These are phyloP conservation scores for Sialis fuliginosa DNA, from an alignment of 2,888 invertebrate genomes.

Conservation along the genomic window DNA sequence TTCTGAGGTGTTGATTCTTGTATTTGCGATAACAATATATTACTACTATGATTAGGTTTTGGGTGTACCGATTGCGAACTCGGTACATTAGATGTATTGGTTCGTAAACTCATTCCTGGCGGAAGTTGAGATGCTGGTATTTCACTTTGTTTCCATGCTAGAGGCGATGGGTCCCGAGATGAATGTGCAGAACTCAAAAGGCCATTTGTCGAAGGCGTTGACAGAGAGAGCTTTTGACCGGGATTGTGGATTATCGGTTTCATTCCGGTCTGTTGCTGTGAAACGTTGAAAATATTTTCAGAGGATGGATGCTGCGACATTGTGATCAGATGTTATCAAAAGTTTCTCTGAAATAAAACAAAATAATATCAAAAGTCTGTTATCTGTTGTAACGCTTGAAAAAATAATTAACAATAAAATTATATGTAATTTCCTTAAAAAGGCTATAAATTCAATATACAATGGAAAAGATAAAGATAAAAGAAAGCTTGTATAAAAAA, in stretches of 20 bases:
- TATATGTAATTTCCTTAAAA: too few species aligned
- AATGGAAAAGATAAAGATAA: too few species aligned
- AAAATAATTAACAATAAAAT: too few species aligned
- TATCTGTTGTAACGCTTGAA: too few species aligned
- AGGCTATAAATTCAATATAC: too few species aligned
- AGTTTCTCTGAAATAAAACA: neutral
- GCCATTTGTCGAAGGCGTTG: neutral
- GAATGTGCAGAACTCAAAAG: slow-evolving; percentile 18
- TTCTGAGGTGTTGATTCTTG: neutral
- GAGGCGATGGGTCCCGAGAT: slow-evolving; percentile 23
- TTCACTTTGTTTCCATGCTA: slow-evolving; percentile 14
- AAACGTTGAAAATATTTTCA: too few species aligned
- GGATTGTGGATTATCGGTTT: too few species aligned
- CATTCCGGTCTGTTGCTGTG: too few species aligned
- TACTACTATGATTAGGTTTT: slow-evolving; percentile 1
- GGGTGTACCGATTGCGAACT: slow-evolving; percentile 9
- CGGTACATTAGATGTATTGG: slow-evolving; percentile 8
- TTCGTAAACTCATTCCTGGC: slow-evolving; percentile 11
- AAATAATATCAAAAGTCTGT: neutral
- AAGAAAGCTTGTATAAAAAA: too few species aligned
- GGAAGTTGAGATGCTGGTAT: slow-evolving; percentile 20
- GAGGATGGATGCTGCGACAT: neutral
- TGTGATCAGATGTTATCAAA: neutral
- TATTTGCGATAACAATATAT: slow-evolving; percentile 2
- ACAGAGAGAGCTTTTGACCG: too few species aligned